Evolutionary conservation across 2,797 vertebrate species (phyloP).

Genomic region (Coregonus ussuriensis): DNA sequence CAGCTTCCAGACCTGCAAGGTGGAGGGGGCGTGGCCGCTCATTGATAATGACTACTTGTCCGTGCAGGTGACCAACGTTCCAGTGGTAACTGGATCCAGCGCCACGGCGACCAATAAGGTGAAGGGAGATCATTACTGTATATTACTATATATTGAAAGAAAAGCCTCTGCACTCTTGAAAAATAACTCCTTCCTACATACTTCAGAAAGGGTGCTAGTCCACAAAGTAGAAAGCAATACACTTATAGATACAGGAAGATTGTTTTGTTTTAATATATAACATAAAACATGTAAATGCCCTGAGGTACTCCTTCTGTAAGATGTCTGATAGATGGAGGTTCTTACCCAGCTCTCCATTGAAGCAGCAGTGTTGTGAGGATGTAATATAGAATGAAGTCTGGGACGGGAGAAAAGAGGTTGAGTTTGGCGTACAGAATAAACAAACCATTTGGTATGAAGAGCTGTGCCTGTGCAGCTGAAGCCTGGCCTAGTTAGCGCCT

Average conservation of each 20-base stretch:
- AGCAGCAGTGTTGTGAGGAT: not conserved
- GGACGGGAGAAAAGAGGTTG: not conserved
- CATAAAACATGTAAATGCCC: too few species aligned
- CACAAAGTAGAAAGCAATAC: not conserved
- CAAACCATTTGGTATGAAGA: not conserved
- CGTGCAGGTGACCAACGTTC: slow-evolving; percentile 96
- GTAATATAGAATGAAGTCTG: not conserved
- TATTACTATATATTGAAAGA: not conserved
- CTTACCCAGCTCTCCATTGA: not conserved
- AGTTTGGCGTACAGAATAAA: not conserved
- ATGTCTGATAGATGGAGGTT: not conserved
- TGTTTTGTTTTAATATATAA: not conserved
- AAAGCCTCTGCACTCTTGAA: not conserved
- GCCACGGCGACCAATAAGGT: slow-evolving; percentile 98
- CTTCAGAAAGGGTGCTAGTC: not conserved
- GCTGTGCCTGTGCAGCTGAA: not conserved
- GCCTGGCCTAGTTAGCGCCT: not conserved
- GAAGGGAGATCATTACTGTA: slow-evolving; percentile 34
- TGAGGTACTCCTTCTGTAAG: not conserved
- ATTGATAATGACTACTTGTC: slow-evolving; percentile 97
- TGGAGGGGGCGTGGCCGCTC: slow-evolving; percentile 97
- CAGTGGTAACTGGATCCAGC: slow-evolving; percentile 91
- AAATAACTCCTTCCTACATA: not conserved
- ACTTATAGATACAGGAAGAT: not conserved
- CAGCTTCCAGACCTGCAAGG: slow-evolving; percentile 97